Evolutionary conservation across 1,140 invertebrate species (phyloP).

Genomic region (Nilaparvata lugens): DNA sequence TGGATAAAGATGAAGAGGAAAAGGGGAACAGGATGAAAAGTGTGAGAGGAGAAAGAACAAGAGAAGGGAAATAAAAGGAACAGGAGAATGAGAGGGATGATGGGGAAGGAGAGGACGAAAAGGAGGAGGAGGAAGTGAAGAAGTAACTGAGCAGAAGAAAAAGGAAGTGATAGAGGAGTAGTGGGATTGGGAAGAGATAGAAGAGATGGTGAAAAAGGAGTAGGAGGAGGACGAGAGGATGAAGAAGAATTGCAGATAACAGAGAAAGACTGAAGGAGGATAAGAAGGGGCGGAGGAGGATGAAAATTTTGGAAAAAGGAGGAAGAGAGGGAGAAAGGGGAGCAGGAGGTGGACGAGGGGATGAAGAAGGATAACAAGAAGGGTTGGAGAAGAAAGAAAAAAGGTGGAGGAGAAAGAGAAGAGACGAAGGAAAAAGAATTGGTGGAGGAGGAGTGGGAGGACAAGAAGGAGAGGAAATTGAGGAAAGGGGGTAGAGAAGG

Average conservation of each 20-base stretch:
- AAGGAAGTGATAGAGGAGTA: no score
- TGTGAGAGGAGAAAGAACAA: no score
- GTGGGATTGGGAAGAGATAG: no score
- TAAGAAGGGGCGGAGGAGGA: not conserved
- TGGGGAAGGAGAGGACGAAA: not conserved
- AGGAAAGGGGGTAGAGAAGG: no score
- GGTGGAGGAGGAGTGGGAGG: no score
- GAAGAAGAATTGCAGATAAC: not conserved
- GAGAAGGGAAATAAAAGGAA: no score
- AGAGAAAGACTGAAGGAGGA: not conserved
- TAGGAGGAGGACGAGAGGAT: not conserved
- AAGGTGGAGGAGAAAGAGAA: not conserved
- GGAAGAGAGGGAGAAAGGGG: not conserved
- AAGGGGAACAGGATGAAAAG: not conserved
- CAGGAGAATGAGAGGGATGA: not conserved
- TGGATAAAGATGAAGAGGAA: not conserved
- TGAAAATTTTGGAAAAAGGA: no score
- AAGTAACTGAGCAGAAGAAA: no score
- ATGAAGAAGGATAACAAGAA: not conserved
- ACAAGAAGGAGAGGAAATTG: no score
- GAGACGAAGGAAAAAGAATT: not conserved
- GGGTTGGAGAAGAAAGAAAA: no score
- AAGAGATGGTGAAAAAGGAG: no score
- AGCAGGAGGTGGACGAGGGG: not conserved
- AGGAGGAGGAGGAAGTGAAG: not conserved